Evolutionary conservation across 2,113 vertebrate species (phyloP).

Genomic region (Aptenodytes forsteri): DNA sequence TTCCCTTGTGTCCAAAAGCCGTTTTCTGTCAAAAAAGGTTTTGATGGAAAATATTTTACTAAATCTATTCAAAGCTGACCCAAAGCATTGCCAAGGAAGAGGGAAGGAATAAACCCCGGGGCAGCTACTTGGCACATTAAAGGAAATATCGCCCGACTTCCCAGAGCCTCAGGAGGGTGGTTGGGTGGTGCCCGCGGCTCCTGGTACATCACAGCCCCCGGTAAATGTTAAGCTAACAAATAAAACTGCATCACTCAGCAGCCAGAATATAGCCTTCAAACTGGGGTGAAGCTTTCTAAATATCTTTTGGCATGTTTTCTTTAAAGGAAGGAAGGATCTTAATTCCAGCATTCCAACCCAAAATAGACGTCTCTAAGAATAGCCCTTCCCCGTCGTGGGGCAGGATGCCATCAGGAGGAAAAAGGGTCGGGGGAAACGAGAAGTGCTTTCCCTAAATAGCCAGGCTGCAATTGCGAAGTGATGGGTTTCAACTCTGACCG

Average conservation of each 20-base stretch:
- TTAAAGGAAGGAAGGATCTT: slow-evolving; percentile 60
- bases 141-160: background rate
- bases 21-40: background rate
- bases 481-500: background rate
- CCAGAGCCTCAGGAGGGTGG: background rate
- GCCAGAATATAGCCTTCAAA: background rate
- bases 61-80: background rate
- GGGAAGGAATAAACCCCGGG: background rate
- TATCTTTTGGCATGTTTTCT: background rate
- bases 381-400: background rate
- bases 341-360: slow-evolving; percentile 59
- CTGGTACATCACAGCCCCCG: background rate
- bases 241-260: background rate
- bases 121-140: background rate
- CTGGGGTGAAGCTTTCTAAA: background rate
- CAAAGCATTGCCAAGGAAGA: background rate
- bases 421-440: background rate
- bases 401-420: slow-evolving; percentile 19
- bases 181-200: background rate
- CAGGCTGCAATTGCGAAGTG: background rate
- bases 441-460: background rate
- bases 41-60: slow-evolving; percentile 23
- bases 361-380: slow-evolving; percentile 35
- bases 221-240: background rate
- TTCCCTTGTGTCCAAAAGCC: background rate